Conservation (phyloP, 2,113 vertebrate genomes). For the Hemiscyllium ocellatum region DNA sequence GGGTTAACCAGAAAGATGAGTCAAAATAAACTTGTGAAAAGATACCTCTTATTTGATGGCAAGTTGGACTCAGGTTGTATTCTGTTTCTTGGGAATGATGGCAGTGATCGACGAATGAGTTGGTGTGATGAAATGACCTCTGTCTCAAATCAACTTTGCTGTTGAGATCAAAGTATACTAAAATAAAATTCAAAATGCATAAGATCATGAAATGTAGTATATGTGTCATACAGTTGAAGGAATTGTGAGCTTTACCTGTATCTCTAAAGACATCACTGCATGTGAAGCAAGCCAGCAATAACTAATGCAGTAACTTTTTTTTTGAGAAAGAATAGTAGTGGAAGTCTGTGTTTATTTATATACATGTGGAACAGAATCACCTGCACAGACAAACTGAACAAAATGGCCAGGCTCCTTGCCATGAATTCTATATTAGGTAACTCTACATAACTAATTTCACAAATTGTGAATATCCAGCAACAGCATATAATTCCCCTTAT, state of each 20-base stretch:
- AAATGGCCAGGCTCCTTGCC: not conserved
- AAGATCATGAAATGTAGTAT: not conserved
- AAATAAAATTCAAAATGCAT: constrained; percentile 19
- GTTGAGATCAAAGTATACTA: not conserved
- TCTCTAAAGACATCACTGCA: not conserved
- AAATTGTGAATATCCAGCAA: not conserved
- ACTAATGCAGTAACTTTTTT: not conserved
- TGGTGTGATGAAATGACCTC: not conserved
- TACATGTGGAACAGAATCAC: not conserved
- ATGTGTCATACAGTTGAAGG: not conserved
- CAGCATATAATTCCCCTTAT: not conserved
- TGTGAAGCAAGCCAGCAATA: not conserved
- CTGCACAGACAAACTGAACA: not conserved
- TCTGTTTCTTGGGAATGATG: not conserved
- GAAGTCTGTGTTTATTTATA: not conserved
- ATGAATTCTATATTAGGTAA: not conserved
- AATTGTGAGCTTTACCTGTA: not conserved
- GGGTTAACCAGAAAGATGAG: not conserved
- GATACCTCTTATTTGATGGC: not conserved
- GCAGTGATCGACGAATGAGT: not conserved
- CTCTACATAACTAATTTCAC: not conserved
- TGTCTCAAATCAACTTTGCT: not conserved
- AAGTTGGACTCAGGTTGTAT: not conserved
- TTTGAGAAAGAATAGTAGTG: not conserved
- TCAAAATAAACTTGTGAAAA: constrained; percentile 11